These are phyloP conservation scores for Merodon equestris DNA, from an alignment of 2,888 invertebrate genomes.

Conservation along the genomic window DNA sequence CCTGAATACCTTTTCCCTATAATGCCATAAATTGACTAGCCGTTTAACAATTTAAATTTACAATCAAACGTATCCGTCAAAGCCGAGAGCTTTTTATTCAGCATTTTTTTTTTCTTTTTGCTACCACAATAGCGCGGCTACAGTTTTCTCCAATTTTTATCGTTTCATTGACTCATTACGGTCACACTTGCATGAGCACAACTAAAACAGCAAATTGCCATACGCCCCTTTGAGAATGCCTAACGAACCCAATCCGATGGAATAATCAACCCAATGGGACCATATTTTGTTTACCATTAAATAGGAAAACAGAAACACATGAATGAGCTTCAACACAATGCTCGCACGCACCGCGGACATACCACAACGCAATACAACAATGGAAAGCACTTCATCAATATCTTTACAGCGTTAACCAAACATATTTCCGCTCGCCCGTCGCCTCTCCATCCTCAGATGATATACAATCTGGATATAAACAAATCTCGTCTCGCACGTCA, in stretches of 20 bases:
- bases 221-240: slow-evolving; percentile 28
- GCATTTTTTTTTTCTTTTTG: too few relatives aligned
- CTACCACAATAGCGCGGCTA: too few relatives aligned
- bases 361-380: neutral
- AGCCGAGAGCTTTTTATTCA: too few relatives aligned
- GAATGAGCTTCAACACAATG: slow-evolving; percentile 7
- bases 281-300: slow-evolving; percentile 3
- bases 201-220: too few relatives aligned
- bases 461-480: neutral
- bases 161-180: too few relatives aligned
- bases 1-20: too few relatives aligned
- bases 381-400: slow-evolving; percentile 24
- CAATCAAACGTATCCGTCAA: too few relatives aligned
- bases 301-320: slow-evolving; percentile 2
- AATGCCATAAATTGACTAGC: too few relatives aligned
- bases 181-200: too few relatives aligned
- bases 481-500: neutral
- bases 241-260: slow-evolving; percentile 23
- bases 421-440: neutral
- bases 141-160: too few relatives aligned
- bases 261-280: slow-evolving; percentile 43
- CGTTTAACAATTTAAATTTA: too few relatives aligned
- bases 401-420: too few relatives aligned
- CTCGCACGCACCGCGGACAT: neutral
- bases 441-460: neutral